Base-by-base conservation (phyloP, 2,888 invertebrate genomes). In the Steinernema scapterisci region DNA sequence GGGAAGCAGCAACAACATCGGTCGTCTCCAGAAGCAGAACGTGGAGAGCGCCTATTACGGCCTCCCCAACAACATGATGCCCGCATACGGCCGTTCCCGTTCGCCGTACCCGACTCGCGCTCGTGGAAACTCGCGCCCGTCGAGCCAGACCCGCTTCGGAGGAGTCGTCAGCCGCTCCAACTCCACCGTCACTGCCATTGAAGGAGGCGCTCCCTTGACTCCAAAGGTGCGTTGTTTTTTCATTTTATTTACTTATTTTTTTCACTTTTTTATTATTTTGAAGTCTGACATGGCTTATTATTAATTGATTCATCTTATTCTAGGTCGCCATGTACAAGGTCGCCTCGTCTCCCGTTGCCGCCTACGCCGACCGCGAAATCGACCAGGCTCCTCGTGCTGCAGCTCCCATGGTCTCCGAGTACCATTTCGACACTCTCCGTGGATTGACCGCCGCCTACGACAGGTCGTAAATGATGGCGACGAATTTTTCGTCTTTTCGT, bases 21-120 rank as follows among this genome's bases (percentile, higher is more conserved):
- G 54, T 21, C 54, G 54, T 5, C 54, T 54, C 25, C 54, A 54
- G 25, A 54, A 54, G 54, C 21, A 21, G 16, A 31, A 13, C 27
- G 63, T 27, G 13, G 63, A 63, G 38, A 63, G 63, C 63, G 27
- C 27, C 16, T 63, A 63, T 31, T 63, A 63, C 63, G 63, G 63
- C 9, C 27, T 63, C 16, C 63, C 63, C 16, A 63, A 63, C 63
- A 63, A 63, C 31, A 63, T 63, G 63, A 5, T 63, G 11, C 27
- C 63, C 19, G 63, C 63, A 27, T 63, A 63, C 25, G 63, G 16
- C 1, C 31, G 7, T 7, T 16, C 31, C 38, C 63, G 63, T n/a
- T 63, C 63, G 13, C 63, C 25, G 9, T 16, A 25, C 27, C 54
- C 54, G 3, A 2, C 2, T 21, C 23, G 25, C 6, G 54, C 21